Evolutionary conservation across 2,888 invertebrate genomes (phyloP), one percentile per base, ranked within the genome.

Genomic region (Dynastes tityus): DNA sequence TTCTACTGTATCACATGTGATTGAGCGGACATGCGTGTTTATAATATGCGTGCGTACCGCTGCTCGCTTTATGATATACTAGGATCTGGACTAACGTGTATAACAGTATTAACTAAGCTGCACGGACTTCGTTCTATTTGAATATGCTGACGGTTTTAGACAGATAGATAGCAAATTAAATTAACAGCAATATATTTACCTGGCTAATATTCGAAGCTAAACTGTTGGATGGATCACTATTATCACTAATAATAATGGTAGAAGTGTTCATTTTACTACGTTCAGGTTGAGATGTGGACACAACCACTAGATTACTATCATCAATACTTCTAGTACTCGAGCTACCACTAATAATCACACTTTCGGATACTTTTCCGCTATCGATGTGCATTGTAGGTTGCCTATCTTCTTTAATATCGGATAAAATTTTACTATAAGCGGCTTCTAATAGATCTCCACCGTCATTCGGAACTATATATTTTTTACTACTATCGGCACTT

Each of bases 141-240:
- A 32, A 32, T 3, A 3, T 32, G 2, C 2, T 32, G 2, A 32
- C 32, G 4, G 32, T 3, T 4, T 32, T 32, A 32, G 32, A 4
- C 5, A 32, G 11, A 45, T 11, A 45, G 45, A 45, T 9, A 9
- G 1, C 45, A 9, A 45, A 9, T 8, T 8, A 9, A 45, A 45
- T 32, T 5, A 45, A 2, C 8, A 45, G 2, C 8, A 45, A 45
- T 45, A 2, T 45, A 45, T 45, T 81, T 82, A 88, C 95, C 85
- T 94, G 94, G 77, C 94, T 95, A 71, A 94, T 92, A 81, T 93
- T 93, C 53, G 94, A 92, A 1, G 93, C 93, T 82, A 95, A 89
- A 84, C 95, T 94, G 88, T 95, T 95, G n/a, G 93, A 93, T 80
- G 91, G 89, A 85, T 93, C 91, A 64, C 91, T 90, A 84, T 89